Percentiles rank a stretch among this genome's conserved stretches.
These are phyloP conservation scores for Sphaeridia pumilis DNA, from an alignment of 2,888 invertebrate genomes.

Conservation along the genomic window DNA sequence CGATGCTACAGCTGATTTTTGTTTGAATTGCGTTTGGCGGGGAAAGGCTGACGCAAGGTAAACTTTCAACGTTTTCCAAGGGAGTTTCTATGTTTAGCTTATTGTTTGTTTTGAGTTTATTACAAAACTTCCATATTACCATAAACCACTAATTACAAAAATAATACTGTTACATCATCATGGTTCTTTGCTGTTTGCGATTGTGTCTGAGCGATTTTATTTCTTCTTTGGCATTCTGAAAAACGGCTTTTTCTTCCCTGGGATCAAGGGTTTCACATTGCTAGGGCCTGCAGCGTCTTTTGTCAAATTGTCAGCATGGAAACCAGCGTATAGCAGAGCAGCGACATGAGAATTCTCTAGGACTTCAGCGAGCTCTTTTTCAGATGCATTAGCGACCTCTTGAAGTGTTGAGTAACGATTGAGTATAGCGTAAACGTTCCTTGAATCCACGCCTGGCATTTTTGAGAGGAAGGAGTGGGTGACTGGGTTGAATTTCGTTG, in stretches of 20 bases:
- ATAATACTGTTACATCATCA: too few relatives aligned
- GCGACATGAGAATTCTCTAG: constrained; percentile 58
- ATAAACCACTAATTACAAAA: too few relatives aligned
- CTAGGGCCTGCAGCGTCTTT: constrained; percentile 3
- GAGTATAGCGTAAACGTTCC: constrained; percentile 67
- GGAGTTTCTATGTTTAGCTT: too few relatives aligned
- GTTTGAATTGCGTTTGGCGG: too few relatives aligned
- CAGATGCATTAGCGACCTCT: constrained; percentile 39
- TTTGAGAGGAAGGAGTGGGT: constrained; percentile 72
- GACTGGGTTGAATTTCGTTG: constrained; percentile 56
- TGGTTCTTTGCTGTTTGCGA: too few relatives aligned
- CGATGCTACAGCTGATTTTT: too few relatives aligned
- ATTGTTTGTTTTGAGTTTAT: too few relatives aligned
- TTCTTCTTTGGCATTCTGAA: constrained; percentile 5
- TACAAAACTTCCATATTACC: too few relatives aligned
- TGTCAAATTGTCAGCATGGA: constrained; percentile 22
- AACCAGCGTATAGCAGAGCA: constrained; percentile 51
- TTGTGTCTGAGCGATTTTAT: too few relatives aligned
- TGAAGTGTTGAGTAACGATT: constrained; percentile 59
- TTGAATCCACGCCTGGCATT: constrained; percentile 76
- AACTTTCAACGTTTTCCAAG: too few relatives aligned
- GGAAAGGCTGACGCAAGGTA: too few relatives aligned
- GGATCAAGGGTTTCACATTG: constrained; percentile 1
- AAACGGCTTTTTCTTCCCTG: constrained; percentile 5
- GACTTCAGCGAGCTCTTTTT: constrained; percentile 48